Conservation (phyloP, 2,113 vertebrate species). For the Capra hircus region DNA sequence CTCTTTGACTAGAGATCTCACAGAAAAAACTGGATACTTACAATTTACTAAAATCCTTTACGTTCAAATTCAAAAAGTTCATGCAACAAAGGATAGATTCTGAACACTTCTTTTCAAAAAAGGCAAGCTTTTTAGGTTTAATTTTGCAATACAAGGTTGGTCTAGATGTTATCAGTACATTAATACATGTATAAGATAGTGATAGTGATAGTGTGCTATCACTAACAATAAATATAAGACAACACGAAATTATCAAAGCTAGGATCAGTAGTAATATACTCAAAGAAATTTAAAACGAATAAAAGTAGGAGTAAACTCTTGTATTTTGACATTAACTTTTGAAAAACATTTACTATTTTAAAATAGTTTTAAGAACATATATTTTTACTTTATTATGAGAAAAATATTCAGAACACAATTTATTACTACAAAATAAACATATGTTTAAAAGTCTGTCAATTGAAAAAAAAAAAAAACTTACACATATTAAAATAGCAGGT, state of each 20-base stretch:
- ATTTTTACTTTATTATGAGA: conserved; percentile 62
- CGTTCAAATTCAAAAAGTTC: conserved; percentile 27
- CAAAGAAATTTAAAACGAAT: conserved; percentile 57
- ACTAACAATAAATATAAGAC: conserved; percentile 36
- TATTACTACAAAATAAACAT: conserved; percentile 76
- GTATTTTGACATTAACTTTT: conserved; percentile 68
- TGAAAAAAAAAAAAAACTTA: conserved; percentile 46
- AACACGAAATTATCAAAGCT: conserved; percentile 49
- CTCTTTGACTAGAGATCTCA: neutral
- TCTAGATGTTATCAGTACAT: neutral
- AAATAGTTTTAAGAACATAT: conserved; percentile 65
- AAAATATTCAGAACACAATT: conserved; percentile 63
- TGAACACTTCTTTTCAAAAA: conserved; percentile 3
- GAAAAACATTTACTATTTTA: conserved; percentile 75
- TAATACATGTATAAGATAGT: neutral
- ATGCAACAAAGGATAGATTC: neutral
- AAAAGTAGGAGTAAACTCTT: conserved; percentile 46
- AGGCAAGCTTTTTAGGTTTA: conserved; percentile 4
- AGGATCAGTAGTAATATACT: conserved; percentile 54
- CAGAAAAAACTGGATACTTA: neutral
- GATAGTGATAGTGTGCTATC: neutral
- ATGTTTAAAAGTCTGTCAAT: conserved; percentile 78
- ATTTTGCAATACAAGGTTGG: neutral
- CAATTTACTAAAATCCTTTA: neutral
- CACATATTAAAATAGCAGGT: conserved; percentile 60